A percentile compares a stretch with the other conserved stretches of the same genome.
Conservation (phyloP, 1,140 invertebrate genomes). For the Orius insidiosus region DNA sequence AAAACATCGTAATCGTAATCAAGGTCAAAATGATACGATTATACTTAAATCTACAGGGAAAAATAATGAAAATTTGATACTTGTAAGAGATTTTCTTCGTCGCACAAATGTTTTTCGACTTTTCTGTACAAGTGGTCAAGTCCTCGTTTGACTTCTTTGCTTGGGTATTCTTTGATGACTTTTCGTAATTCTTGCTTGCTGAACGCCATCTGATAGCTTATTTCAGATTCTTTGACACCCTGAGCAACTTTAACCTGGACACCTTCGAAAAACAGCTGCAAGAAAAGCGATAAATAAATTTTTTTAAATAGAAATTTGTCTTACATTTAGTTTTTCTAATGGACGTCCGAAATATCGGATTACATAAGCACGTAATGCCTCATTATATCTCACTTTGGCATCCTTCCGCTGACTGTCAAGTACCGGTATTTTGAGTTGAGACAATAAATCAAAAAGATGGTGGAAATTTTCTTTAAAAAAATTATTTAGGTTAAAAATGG, state of each 20-base stretch:
- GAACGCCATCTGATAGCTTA: slow-evolving; percentile 93
- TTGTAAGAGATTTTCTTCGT: slow-evolving; percentile 87
- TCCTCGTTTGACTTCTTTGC: slow-evolving; percentile 88
- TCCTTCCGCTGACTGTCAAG: slow-evolving; percentile 77
- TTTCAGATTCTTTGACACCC: slow-evolving; percentile 92
- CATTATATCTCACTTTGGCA: slow-evolving; percentile 78
- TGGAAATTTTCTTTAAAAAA: slow-evolving; percentile 85
- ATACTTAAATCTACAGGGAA: too few relatives aligned
- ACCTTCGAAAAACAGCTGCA: slow-evolving; percentile 83
- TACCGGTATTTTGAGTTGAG: slow-evolving; percentile 77
- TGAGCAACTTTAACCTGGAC: slow-evolving; percentile 76
- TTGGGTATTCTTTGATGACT: slow-evolving; percentile 90
- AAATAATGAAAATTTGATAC: too few relatives aligned
- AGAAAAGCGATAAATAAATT: neutral
- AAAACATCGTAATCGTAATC: too few relatives aligned
- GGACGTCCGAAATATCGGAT: slow-evolving; percentile 88
- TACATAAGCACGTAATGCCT: slow-evolving; percentile 80
- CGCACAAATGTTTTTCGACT: slow-evolving; percentile 91
- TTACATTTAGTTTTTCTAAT: slow-evolving; percentile 85
- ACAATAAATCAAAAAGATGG: slow-evolving; percentile 72
- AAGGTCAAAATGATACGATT: too few relatives aligned
- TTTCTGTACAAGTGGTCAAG: slow-evolving; percentile 90
- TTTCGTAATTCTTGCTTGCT: slow-evolving; percentile 92
- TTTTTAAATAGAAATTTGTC: too few relatives aligned
- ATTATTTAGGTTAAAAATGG: slow-evolving; percentile 22